A percentile compares a stretch with the other conserved stretches of the same genome.
These are phyloP conservation scores for Cercopithecus petaurista DNA, from an alignment of 2,797 vertebrate species.

Conservation along the genomic window DNA sequence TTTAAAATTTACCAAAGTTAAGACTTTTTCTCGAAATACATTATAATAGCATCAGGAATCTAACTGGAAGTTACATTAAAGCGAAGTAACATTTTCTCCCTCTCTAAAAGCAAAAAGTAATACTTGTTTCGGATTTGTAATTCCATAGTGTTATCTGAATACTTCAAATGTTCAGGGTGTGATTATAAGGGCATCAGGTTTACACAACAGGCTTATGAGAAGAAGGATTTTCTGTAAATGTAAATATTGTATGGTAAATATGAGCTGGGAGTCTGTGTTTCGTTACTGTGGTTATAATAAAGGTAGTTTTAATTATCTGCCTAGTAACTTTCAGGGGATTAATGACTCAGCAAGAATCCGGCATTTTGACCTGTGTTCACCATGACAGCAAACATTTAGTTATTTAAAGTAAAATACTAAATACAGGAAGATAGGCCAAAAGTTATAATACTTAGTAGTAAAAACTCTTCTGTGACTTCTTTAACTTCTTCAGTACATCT, in stretches of 20 bases:
- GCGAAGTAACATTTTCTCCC: background rate
- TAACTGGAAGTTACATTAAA: constrained; percentile 28
- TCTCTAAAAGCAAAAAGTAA: constrained; percentile 29
- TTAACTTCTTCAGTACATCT: background rate
- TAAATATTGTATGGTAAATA: background rate
- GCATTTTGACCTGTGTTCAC: background rate
- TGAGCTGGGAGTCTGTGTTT: background rate
- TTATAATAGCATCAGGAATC: background rate
- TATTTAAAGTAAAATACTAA: background rate
- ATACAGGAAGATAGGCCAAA: background rate
- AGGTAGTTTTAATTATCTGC: background rate
- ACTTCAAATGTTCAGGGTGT: constrained; percentile 2
- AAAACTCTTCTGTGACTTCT: background rate
- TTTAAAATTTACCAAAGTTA: background rate
- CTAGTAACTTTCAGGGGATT: background rate
- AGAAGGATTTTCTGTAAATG: background rate
- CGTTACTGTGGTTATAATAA: background rate
- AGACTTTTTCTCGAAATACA: background rate
- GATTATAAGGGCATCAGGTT: background rate
- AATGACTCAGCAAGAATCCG: background rate
- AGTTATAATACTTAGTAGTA: background rate
- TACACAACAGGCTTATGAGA: background rate
- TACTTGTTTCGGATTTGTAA: background rate
- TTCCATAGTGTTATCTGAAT: background rate
- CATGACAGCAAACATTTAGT: background rate